phyloP scores from a whole-genome alignment of 35 echinoderm and acorn worm genomes.

The Acanthaster planci region DNA sequence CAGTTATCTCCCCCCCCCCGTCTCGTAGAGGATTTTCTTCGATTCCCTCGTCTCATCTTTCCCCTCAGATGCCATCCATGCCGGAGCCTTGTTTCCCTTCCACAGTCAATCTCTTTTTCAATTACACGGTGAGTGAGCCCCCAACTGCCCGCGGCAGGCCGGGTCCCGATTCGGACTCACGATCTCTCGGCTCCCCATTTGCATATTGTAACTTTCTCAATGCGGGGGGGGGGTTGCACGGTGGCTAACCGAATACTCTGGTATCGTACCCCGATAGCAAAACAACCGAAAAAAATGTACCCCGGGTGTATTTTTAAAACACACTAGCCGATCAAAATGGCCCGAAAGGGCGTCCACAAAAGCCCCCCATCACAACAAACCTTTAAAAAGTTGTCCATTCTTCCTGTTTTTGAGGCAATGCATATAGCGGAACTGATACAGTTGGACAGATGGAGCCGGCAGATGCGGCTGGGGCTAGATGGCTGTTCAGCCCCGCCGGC shows the following conservation, averaged over 20 bases:
- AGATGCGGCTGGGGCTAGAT: slow-evolving; percentile 9
- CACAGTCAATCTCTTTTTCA: slow-evolving; percentile 7
- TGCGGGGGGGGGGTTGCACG: too few species aligned
- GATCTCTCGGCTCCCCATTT: not conserved
- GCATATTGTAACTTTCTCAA: too few species aligned
- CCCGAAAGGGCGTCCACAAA: not conserved
- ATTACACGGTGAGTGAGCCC: slow-evolving; percentile 13
- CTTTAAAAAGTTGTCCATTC: too few species aligned
- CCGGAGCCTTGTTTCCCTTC: not conserved
- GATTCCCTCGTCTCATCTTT: not conserved
- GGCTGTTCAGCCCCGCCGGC: not conserved
- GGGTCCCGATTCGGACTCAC: not conserved
- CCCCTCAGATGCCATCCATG: not conserved
- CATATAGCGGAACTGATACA: slow-evolving; percentile 29
- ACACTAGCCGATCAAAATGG: not conserved
- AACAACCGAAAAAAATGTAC: too few species aligned
- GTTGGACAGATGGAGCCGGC: slow-evolving; percentile 22
- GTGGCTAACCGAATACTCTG: too few species aligned
- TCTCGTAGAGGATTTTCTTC: not conserved
- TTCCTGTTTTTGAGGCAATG: not conserved
- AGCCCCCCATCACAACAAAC: not conserved
- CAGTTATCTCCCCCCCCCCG: too few species aligned
- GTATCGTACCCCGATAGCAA: too few species aligned
- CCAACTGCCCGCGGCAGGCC: not conserved
- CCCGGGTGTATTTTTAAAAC: too few species aligned